Evolutionary conservation across 2,888 invertebrate genomes (phyloP).

Genomic region (Drosophila colorata): DNA sequence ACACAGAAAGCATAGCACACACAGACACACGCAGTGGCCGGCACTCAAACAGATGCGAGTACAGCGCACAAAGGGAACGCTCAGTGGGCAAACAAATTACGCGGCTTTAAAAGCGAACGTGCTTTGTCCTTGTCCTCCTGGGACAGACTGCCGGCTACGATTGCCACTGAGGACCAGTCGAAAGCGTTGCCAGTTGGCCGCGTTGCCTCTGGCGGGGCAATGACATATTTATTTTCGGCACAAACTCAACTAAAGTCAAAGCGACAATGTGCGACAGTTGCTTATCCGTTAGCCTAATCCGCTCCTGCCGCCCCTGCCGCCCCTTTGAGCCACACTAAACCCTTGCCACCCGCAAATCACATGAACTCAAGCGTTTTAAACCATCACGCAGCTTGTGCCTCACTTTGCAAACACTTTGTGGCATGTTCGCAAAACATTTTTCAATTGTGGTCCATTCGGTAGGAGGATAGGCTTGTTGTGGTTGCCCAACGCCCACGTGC

Average conservation of each 20-base stretch:
- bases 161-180: conserved; percentile 32
- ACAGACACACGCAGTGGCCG: conserved; percentile 7
- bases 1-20: conserved; percentile 2
- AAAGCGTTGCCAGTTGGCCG: conserved; percentile 33
- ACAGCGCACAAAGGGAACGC: conserved; percentile 35
- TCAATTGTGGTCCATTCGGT: conserved; percentile 47
- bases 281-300: conserved; percentile 39
- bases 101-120: conserved; percentile 67
- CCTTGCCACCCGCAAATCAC: conserved; percentile 37
- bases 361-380: conserved; percentile 9
- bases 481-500: conserved; percentile 20
- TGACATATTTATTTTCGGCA: conserved; percentile 71
- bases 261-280: conserved; percentile 68
- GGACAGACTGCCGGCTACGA: conserved; percentile 12
- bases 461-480: conserved; percentile 21
- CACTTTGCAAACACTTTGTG: conserved; percentile 29
- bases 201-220: conserved; percentile 53
- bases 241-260: conserved; percentile 45
- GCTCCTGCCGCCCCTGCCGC: too few relatives aligned
- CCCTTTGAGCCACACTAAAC: not conserved
- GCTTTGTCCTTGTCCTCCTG: conserved; percentile 43
- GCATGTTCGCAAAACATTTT: conserved; percentile 47
- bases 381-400: conserved; percentile 9
- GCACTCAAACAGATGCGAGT: conserved; percentile 14
- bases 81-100: conserved; percentile 69